Conservation (phyloP, 2,888 invertebrate species). For the Acrobasis suavella region DNA sequence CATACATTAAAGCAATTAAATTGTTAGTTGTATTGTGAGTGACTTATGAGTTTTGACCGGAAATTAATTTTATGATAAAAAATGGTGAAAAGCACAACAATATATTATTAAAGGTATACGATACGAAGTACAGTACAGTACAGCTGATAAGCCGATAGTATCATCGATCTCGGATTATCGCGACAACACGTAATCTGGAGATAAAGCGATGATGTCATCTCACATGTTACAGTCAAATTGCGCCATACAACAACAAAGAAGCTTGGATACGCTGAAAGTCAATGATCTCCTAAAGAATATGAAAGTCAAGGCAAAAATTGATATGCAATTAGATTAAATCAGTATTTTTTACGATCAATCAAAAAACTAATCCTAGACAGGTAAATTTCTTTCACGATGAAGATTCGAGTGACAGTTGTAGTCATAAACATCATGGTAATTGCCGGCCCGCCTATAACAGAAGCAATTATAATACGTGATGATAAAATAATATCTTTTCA, state of each 20-base stretch:
- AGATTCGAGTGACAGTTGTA: no score
- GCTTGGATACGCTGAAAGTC: constrained; percentile 4
- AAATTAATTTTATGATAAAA: no score
- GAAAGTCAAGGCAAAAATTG: background rate
- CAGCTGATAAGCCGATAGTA: constrained; percentile 2
- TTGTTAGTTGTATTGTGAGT: no score
- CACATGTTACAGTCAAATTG: background rate
- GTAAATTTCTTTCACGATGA: no score
- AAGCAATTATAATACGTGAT: background rate
- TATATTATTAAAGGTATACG: background rate
- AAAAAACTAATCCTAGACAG: no score
- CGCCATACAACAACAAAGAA: constrained; percentile 10
- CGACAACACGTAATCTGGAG: constrained; percentile 3
- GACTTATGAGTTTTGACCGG: no score
- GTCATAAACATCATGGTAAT: background rate
- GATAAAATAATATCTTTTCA: background rate
- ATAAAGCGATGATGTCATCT: constrained; percentile 6
- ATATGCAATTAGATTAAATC: background rate
- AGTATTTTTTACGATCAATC: no score
- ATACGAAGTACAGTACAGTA: background rate
- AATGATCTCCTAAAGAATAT: constrained; percentile 5
- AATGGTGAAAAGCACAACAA: no score
- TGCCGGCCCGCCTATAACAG: background rate
- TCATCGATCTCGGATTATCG: constrained; percentile 14
- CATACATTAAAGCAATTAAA: background rate